A percentile compares a stretch with the other conserved stretches of the same genome.
Conservation (phyloP, 2,888 invertebrate species). For the Plutella xylostella region DNA sequence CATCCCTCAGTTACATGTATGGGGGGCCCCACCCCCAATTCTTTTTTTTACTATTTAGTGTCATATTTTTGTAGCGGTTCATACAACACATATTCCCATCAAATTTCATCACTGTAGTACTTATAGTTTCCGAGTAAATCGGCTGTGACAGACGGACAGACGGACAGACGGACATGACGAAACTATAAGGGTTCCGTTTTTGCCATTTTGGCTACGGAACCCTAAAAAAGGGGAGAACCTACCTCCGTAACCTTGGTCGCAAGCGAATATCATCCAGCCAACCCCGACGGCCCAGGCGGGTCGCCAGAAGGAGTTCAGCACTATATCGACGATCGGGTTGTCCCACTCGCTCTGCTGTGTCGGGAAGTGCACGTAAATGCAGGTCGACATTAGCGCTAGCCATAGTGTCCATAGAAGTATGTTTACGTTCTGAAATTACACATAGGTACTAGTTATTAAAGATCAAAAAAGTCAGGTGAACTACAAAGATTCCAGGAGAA, state of each 20-base stretch:
- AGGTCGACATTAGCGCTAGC: slow-evolving; percentile 15
- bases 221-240: slow-evolving; percentile 10
- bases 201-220: neutral
- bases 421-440: neutral
- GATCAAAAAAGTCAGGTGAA: neutral
- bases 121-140: too few relatives aligned
- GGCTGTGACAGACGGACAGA: neutral
- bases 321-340: slow-evolving; percentile 22
- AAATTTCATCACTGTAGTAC: too few relatives aligned
- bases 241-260: slow-evolving; percentile 50
- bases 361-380: slow-evolving; percentile 23
- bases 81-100: too few relatives aligned
- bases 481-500: too few relatives aligned
- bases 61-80: too few relatives aligned
- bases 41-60: too few relatives aligned
- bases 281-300: slow-evolving; percentile 40
- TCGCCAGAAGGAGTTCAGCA: slow-evolving; percentile 35
- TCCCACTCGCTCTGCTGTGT: slow-evolving; percentile 23
- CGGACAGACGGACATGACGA: neutral
- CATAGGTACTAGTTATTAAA: neutral
- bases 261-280: slow-evolving; percentile 44
- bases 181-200: neutral
- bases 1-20: too few relatives aligned
- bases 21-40: too few relatives aligned
- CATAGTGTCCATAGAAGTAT: slow-evolving; percentile 21